phyloP scores from a whole-genome alignment of 2,888 invertebrate genomes.

The Thera britannica region DNA sequence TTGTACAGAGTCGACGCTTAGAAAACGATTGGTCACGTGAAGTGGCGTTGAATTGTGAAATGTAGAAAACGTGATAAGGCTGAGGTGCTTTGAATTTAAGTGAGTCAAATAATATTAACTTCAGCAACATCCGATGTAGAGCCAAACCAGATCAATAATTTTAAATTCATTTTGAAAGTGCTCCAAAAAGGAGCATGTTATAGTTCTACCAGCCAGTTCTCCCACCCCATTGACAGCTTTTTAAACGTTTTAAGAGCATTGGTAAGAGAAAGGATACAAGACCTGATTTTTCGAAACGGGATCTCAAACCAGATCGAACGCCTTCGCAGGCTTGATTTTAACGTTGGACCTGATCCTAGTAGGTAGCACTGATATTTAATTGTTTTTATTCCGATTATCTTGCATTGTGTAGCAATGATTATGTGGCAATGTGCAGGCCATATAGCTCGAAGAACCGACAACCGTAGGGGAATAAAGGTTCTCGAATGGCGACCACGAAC shows the following conservation, averaged over 20 bases:
- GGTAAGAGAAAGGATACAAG: constrained; percentile 36
- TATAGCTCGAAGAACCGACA: too few relatives aligned
- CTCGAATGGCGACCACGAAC: too few relatives aligned
- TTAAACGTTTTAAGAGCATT: constrained; percentile 29
- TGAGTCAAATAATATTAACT: background rate
- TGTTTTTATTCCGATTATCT: too few relatives aligned
- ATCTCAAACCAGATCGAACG: constrained; percentile 30
- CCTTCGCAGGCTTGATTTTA: constrained; percentile 27
- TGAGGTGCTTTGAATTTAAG: background rate
- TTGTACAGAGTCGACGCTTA: background rate
- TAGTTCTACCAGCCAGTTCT: constrained; percentile 23
- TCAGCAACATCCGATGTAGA: background rate
- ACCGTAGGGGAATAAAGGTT: too few relatives aligned
- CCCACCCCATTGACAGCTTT: constrained; percentile 22
- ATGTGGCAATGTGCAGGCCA: too few relatives aligned
- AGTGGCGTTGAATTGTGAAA: constrained; percentile 20
- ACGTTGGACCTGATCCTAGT: background rate
- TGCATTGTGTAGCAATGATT: too few relatives aligned
- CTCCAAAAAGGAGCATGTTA: constrained; percentile 16
- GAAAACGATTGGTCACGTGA: constrained; percentile 13
- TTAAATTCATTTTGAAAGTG: constrained; percentile 21
- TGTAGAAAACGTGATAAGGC: constrained; percentile 17
- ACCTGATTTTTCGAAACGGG: constrained; percentile 38
- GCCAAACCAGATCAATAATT: constrained; percentile 13
- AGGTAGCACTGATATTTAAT: background rate